phyloP scores from a whole-genome alignment of 2,797 vertebrate species.

The Scyliorhinus canicula region DNA sequence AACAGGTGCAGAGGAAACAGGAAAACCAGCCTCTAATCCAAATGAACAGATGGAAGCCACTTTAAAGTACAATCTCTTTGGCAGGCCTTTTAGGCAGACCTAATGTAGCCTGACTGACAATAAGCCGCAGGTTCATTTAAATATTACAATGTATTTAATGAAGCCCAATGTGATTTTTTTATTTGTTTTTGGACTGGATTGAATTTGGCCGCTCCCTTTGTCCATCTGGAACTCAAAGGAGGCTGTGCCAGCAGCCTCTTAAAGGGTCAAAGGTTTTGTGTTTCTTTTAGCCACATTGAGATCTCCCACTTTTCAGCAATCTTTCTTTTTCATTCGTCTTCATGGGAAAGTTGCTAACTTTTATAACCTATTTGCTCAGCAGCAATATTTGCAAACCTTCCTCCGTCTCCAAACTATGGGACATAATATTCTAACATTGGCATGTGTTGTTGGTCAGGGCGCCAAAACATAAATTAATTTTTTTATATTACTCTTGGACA shows the following conservation, averaged over 20 bases:
- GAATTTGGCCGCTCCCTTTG: not conserved
- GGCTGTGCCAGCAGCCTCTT: not conserved
- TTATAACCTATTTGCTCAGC: not conserved
- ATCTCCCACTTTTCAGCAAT: not conserved
- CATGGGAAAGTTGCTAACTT: not conserved
- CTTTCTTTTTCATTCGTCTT: not conserved
- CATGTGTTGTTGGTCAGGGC: not conserved
- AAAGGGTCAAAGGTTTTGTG: not conserved
- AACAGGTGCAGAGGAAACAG: not conserved
- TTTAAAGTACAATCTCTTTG: not conserved
- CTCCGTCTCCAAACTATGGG: not conserved
- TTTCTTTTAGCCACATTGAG: not conserved
- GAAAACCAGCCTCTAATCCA: not conserved
- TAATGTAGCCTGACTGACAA: not conserved
- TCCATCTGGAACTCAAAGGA: not conserved
- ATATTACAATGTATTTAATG: not conserved
- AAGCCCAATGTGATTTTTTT: not conserved
- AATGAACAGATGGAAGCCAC: not conserved
- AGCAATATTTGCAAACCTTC: not conserved
- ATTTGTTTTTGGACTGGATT: not conserved
- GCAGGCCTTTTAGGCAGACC: not conserved
- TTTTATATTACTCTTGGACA: not conserved
- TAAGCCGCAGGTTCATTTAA: not conserved
- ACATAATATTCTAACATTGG: not conserved
- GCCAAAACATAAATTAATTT: not conserved